These are phyloP conservation scores for Ceratothoa steindachneri DNA, from an alignment of 2,888 invertebrate genomes.

Conservation along the genomic window DNA sequence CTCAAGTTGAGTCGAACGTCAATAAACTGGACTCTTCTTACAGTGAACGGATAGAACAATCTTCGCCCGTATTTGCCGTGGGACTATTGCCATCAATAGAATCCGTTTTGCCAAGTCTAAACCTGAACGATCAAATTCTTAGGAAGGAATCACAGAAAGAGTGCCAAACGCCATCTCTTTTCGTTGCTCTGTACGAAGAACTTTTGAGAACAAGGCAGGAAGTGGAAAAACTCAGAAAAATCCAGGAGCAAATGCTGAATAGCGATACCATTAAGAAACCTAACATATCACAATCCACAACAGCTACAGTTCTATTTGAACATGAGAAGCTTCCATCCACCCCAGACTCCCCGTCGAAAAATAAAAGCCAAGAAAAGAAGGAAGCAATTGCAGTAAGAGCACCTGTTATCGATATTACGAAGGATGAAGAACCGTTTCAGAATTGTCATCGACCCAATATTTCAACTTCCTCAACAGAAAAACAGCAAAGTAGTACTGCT, in stretches of 20 bases:
- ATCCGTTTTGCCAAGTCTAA: neutral
- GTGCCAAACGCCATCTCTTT: constrained; percentile 20
- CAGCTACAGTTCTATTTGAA: too few species aligned
- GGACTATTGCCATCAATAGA: neutral
- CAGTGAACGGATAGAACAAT: neutral
- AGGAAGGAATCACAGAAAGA: constrained; percentile 9
- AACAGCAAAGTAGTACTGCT: neutral
- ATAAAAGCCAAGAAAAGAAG: neutral
- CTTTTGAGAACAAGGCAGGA: constrained; percentile 32
- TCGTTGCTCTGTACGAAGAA: constrained; percentile 28
- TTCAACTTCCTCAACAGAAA: neutral
- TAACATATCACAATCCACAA: neutral
- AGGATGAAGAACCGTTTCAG: neutral
- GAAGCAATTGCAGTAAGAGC: neutral
- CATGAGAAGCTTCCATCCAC: neutral
- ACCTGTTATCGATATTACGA: neutral
- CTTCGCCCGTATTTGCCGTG: neutral
- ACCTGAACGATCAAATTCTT: neutral
- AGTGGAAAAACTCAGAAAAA: constrained; percentile 33
- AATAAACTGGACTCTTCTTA: neutral
- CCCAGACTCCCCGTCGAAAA: neutral
- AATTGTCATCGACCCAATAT: neutral
- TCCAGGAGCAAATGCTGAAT: constrained; percentile 37
- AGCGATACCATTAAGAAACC: neutral
- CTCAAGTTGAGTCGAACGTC: neutral